Evolutionary conservation across 2,113 vertebrate species (phyloP).

Genomic region (rat (Rattus norvegicus)): DNA sequence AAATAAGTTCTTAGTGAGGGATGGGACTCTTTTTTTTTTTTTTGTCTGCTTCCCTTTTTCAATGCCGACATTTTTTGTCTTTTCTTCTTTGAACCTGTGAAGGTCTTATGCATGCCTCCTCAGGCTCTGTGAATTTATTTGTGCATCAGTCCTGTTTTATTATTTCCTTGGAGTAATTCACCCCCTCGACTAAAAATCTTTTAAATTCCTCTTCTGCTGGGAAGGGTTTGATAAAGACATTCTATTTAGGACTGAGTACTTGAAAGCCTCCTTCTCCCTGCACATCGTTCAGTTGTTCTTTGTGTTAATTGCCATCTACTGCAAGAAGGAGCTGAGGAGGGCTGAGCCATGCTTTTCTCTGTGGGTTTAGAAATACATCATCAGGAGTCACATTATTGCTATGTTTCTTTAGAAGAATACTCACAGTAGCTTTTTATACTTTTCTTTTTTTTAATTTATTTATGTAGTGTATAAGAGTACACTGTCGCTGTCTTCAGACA

Average conservation of each 20-base stretch:
- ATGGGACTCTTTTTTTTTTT: not conserved
- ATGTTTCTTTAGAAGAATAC: not conserved
- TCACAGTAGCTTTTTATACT: not conserved
- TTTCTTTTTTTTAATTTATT: no score
- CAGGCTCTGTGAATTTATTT: not conserved
- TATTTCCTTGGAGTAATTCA: not conserved
- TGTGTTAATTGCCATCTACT: not conserved
- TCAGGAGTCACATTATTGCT: not conserved
- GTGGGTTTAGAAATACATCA: not conserved
- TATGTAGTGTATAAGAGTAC: no score
- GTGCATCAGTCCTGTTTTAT: not conserved
- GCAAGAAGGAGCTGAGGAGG: not conserved
- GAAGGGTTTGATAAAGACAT: not conserved
- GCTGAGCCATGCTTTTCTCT: not conserved
- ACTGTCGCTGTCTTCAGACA: no score
- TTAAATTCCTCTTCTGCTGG: not conserved
- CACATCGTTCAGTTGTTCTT: not conserved
- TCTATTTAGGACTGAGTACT: not conserved
- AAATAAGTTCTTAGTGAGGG: not conserved
- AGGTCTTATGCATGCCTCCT: not conserved
- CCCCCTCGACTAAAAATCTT: not conserved
- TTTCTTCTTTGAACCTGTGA: not conserved
- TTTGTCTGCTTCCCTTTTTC: not conserved
- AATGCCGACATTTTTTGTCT: not conserved
- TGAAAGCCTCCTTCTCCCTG: not conserved